A percentile compares a stretch with the other conserved stretches of the same genome.
These are phyloP conservation scores for Mallotus villosus DNA, from an alignment of 2,797 vertebrate genomes.

Conservation along the genomic window DNA sequence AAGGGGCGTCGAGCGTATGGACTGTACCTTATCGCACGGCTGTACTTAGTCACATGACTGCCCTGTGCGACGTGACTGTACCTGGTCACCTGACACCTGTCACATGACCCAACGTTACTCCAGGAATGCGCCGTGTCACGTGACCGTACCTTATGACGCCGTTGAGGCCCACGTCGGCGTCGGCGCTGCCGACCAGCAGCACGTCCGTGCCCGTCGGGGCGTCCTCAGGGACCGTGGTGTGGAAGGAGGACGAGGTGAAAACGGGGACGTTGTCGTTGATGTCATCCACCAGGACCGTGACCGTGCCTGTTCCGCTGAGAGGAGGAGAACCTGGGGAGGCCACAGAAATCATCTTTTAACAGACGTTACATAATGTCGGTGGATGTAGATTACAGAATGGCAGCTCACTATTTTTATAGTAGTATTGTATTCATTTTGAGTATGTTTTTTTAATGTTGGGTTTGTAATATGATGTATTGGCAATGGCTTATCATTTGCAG, in stretches of 20 bases:
- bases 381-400: background rate
- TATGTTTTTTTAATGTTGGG: background rate
- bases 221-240: constrained; percentile 86
- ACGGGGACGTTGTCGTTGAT: constrained; percentile 91
- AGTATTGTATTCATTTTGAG: background rate
- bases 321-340: constrained; percentile 67
- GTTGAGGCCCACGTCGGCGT: constrained; percentile 87
- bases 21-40: background rate
- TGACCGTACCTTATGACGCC: constrained; percentile 87
- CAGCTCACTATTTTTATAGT: background rate
- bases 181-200: constrained; percentile 89
- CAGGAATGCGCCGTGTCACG: too few species aligned
- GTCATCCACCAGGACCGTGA: constrained; percentile 87
- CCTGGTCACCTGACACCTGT: too few species aligned
- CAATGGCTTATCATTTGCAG: constrained; percentile 43
- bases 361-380: background rate
- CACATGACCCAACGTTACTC: too few species aligned
- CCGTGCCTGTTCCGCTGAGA: constrained; percentile 91
- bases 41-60: too few species aligned
- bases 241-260: constrained; percentile 83
- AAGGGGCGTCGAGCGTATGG: background rate
- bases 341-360: background rate
- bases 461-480: constrained; percentile 32
- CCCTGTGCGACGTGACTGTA: too few species aligned
- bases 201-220: constrained; percentile 91